Evolutionary conservation across 2,797 vertebrate species (phyloP), one percentile per base, ranked within the genome.

Genomic region (Hybognathus amarus): DNA sequence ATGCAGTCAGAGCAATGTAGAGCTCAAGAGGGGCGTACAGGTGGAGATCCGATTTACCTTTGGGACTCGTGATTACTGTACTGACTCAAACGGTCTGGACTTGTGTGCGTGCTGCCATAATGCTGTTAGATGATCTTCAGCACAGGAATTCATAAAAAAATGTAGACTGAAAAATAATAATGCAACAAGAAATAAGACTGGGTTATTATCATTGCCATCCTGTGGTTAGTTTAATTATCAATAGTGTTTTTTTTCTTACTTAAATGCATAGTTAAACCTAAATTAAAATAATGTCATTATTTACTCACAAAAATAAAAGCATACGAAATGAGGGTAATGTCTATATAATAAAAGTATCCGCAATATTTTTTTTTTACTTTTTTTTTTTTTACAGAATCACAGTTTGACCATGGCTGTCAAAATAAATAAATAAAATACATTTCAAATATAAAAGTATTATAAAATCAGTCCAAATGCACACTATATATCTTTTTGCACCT

Each of bases 171-270:
- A 79, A 79, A 52, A 54, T 73, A 24, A 61, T 22, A 38, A 24
- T 36, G 42, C 27, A 61, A 56, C 45, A 33, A 76, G 3, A 36
- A 38, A 59, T 27, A 76, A 27, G 22, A 18, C 50, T 40, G 83
- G 74, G 79, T 89, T 83, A 89, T 83, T 85, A 85, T 80, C 83
- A 87, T 73, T 82, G 85, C 91, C 92, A 91, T 82, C 91, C 92
- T 83, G 90, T 93, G 93, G 92, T 85, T 83, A 59, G 27, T 78
- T 30, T 6, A 63, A 54, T 40, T 61, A 66, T 52, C 17, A 64
- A 7, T 63, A 0, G 36, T 40, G 40, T 50, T 71, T 69, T 4
- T 18, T 9, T 54, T 20, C 6, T 52, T 20, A 2, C 6, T 15
- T 36, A 4, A 33, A 63, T 24, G 24, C 2, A 27, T 30, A 15